Evolutionary conservation across 2,113 vertebrate genomes (phyloP).

Genomic region (Hucho hucho): DNA sequence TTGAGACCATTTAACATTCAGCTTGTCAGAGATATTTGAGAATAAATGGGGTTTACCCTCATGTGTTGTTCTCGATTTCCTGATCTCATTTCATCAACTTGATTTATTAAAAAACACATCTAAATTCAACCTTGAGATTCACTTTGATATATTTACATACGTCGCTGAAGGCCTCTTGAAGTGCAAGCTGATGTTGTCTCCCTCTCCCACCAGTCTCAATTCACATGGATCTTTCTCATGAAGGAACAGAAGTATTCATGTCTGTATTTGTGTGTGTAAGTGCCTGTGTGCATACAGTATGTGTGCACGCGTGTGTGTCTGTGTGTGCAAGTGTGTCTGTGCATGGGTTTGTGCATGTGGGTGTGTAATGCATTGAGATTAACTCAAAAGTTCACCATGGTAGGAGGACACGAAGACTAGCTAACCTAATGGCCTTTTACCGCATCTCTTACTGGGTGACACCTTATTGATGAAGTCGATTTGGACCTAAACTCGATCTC

Average conservation of each 20-base stretch:
- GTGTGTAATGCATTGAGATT: background rate
- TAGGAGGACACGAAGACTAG: slow-evolving; percentile 12
- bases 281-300: background rate
- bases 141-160: slow-evolving; percentile 37
- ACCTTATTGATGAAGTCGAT: slow-evolving; percentile 41
- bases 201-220: slow-evolving; percentile 5
- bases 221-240: background rate
- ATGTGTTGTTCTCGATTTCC: background rate
- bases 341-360: background rate
- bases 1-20: no score
- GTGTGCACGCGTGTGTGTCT: background rate
- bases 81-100: slow-evolving; percentile 33
- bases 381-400: background rate
- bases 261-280: background rate
- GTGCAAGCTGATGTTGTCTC: background rate
- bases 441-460: slow-evolving; percentile 16
- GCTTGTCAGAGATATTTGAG: no score
- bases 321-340: background rate
- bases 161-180: slow-evolving; percentile 14
- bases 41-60: no score
- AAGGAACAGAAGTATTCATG: no score
- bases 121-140: slow-evolving; percentile 32
- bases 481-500: slow-evolving; percentile 36
- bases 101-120: slow-evolving; percentile 35
- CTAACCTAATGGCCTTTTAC: slow-evolving; percentile 35